Base-by-base conservation (phyloP, 2,113 vertebrate species). In the Condylura cristata region DNA sequence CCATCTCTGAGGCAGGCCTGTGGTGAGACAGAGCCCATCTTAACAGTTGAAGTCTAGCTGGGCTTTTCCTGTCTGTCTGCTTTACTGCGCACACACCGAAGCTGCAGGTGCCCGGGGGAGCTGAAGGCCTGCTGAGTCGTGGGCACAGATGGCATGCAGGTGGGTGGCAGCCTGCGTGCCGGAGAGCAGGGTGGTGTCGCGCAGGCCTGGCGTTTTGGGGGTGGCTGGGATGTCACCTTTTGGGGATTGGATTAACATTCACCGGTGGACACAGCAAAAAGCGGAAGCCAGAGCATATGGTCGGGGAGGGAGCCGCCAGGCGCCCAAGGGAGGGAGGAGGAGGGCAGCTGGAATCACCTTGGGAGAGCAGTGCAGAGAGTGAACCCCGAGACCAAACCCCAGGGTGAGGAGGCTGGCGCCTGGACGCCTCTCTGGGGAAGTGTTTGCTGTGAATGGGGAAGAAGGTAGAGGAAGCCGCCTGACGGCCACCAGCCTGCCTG, bases 181-280 rank as follows among this genome's bases (percentile, higher is more conserved):
- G 56, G 30, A n/a, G 9, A 16, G 48, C 17, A 72, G 58, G 51
- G 41, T 51, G 78, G 9, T 41, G 60, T 51, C 16, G 17, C 0
- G 2, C 0, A 3, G 3, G 30, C 85, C 75, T 1, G 0, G 28
- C 2, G 0, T 6, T n/a, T 32, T 37, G 11, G 9, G 48, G 32
- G 44, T 13, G 51, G 70, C n/a, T n/a, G 53, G 60, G 14, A 14
- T 53, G 44, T 30, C 20, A 9, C 37, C 2, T 86, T 86, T 32
- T 7, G 66, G 58, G 78, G 72, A 34, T 44, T 46, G 2, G 48
- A 6, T 18, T 70, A 24, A 22, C 17, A 9, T 39, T 72, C n/a
- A 6, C 12, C 6, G 0, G 70, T 16, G 41, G 60, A 2, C 3
- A 1, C 22, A 3, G 63, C 14, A 2, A 5, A 86, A 48, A 18